Evolutionary conservation across 2,797 vertebrate species (phyloP).

Genomic region (Squalus acanthias): DNA sequence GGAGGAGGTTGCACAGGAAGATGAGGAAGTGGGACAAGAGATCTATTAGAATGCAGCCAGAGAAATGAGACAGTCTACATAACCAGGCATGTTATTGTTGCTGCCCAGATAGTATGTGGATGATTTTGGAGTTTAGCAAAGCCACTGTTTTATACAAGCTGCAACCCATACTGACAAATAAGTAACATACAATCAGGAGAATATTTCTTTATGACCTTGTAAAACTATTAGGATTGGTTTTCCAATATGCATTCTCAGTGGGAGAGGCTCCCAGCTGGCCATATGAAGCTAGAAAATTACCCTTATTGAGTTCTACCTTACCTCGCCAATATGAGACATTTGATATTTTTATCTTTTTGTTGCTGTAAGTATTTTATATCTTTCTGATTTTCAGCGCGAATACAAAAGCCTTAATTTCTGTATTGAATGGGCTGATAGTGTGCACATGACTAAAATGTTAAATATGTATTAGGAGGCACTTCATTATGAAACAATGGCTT

Average conservation of each 20-base stretch:
- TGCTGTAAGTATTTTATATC: background rate
- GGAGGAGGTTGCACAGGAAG: background rate
- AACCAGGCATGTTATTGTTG: background rate
- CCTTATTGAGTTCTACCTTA: background rate
- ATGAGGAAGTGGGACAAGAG: no score
- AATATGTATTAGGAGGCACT: background rate
- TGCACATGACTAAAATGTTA: background rate
- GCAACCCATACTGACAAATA: background rate
- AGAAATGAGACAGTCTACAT: background rate
- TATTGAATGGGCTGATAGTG: background rate
- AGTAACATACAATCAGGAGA: background rate
- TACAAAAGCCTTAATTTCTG: background rate
- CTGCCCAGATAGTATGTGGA: background rate
- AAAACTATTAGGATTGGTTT: background rate
- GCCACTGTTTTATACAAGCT: background rate
- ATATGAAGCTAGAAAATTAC: background rate
- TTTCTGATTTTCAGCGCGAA: background rate
- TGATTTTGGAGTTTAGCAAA: background rate
- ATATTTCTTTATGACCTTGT: background rate
- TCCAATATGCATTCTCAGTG: background rate
- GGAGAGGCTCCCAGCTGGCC: background rate
- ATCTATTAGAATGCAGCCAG: no score
- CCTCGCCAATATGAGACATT: background rate
- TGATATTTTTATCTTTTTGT: background rate
- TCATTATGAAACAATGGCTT: background rate